Percentiles rank a stretch among this genome's conserved stretches.
phyloP scores from a whole-genome alignment of 2,113 vertebrate genomes.

The Herpetotheres cachinnans region DNA sequence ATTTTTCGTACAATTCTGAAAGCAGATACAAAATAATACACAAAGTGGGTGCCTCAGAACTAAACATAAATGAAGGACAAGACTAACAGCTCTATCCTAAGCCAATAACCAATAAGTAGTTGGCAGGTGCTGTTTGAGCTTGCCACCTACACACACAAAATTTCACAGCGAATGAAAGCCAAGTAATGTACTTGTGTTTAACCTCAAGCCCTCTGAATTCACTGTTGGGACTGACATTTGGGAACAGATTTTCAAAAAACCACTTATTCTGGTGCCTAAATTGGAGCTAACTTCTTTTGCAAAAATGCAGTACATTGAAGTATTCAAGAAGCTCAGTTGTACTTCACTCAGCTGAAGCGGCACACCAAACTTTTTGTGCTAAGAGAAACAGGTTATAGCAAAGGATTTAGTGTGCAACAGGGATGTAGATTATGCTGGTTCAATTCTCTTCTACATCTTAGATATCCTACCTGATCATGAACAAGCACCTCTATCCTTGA shows the following conservation, averaged over 20 bases:
- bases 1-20: background rate
- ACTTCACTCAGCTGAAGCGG: background rate
- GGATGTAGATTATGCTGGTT: background rate
- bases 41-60: background rate
- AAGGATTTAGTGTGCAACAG: background rate
- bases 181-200: background rate
- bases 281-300: background rate
- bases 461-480: background rate
- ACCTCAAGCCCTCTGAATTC: conserved; percentile 19
- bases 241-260: background rate
- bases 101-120: background rate
- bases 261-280: background rate
- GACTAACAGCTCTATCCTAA: background rate
- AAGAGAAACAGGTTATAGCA: background rate
- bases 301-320: background rate
- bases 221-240: conserved; percentile 13
- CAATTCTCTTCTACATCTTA: background rate
- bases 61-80: background rate
- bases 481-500: background rate
- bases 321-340: background rate
- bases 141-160: conserved; percentile 14
- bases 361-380: background rate
- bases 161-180: background rate
- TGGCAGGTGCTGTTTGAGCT: conserved; percentile 25
- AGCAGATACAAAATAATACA: background rate